Base-by-base conservation (phyloP, 2,113 vertebrate species). In the Jacana jacana region DNA sequence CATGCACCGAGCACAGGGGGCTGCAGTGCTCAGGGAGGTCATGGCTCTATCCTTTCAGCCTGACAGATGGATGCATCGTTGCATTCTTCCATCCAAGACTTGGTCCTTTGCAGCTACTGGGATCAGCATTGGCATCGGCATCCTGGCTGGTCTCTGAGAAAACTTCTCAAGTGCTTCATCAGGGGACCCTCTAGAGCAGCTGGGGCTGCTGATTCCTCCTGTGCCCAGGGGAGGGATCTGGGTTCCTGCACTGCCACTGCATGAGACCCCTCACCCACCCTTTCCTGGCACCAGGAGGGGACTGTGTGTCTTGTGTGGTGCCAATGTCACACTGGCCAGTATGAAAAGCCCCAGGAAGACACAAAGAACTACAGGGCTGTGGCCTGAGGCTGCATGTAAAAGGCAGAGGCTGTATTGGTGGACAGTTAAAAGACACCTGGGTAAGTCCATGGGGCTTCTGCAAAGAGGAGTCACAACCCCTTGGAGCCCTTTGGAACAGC, bases 141-240 rank as follows among this genome's bases (percentile, higher is more conserved):
- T 66, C 65, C 40, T 58, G 55, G 20, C 31, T 33, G 64, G 11
- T 61, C 8, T 61, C 54, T 13, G 35, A 33, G 86, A 40, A 40
- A 49, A 57, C 12, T 48, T 66, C 37, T 68, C 1, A 1, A 46
- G 58, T 18, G 54, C 30, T 60, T 42, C 48, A 54, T 37, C 4
- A 0, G 49, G 12, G 37, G 48, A 39, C 18, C 55, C 8, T 44
- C 4, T 1, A 6, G 8, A 63, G 48, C 42, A 42, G 27, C 3
- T 31, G 23, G 27, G n/a, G 10, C 18, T 85, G 69, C 75, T 35
- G 52, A 10, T 22, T 28, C 23, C n/a, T 72, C 15, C 31, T 35
- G 52, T 4, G 0, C n/a, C 42, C 27, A 3, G 1, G 1, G 25
- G 7, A 55, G 9, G 3, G 33, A 52, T 40, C 46, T 11, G 2